A percentile compares a stretch with the other conserved stretches of the same genome.
phyloP scores from a whole-genome alignment of 2,113 vertebrate genomes.

The Cettia cetti region DNA sequence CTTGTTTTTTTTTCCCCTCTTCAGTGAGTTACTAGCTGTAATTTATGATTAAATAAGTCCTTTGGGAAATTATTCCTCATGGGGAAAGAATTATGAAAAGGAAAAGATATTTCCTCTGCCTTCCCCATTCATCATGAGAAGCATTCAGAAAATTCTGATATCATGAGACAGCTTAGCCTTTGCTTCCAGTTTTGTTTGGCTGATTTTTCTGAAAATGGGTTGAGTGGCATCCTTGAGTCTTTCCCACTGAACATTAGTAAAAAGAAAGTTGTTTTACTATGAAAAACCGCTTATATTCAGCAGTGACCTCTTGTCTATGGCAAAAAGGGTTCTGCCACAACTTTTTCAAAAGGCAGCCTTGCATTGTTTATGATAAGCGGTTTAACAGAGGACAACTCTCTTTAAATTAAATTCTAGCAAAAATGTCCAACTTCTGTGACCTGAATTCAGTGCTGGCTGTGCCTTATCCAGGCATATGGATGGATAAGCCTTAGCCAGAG shows the following conservation, averaged over 20 bases:
- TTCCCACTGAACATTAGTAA: not conserved
- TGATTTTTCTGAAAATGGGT: not conserved
- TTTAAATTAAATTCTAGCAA: not conserved
- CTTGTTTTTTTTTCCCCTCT: not conserved
- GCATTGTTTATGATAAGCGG: not conserved
- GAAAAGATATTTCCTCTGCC: not conserved
- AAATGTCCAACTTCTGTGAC: not conserved
- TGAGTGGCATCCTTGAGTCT: not conserved
- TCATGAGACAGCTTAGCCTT: not conserved
- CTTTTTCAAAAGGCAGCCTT: not conserved
- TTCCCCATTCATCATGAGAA: not conserved
- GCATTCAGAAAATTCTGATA: slow-evolving; percentile 6
- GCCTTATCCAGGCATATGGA: not conserved
- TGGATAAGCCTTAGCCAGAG: not conserved
- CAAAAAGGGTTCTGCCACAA: not conserved
- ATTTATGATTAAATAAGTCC: not conserved
- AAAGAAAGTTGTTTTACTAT: not conserved
- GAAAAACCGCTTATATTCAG: not conserved
- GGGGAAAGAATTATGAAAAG: not conserved
- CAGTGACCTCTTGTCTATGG: not conserved
- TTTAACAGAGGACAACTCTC: not conserved
- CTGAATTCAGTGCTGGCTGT: not conserved
- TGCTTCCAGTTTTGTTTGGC: not conserved
- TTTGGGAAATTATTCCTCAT: not conserved
- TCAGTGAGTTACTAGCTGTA: not conserved